Conservation (phyloP, 2,797 vertebrate species). For the Poliocrania exsul region DNA sequence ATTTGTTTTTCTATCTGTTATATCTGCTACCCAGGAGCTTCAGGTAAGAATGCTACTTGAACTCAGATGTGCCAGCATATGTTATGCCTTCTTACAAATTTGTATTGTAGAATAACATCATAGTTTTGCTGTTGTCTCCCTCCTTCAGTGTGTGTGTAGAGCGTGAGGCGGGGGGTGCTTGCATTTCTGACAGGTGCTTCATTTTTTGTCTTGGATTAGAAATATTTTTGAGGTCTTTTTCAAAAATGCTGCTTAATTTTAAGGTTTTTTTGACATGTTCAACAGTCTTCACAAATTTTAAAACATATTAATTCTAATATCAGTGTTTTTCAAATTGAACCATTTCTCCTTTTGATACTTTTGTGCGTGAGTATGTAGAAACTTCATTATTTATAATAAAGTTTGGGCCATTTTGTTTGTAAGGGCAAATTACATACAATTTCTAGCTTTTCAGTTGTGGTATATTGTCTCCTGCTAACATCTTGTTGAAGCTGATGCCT, state of each 20-base stretch:
- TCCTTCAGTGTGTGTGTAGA: conserved; percentile 3
- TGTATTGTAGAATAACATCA: conserved; percentile 61
- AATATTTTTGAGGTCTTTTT: conserved; percentile 10
- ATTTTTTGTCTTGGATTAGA: conserved; percentile 24
- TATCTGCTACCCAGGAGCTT: conserved; percentile 93
- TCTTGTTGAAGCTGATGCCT: neutral
- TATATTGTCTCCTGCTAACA: neutral
- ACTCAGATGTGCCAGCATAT: conserved; percentile 65
- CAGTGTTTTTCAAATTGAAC: neutral
- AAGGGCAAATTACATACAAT: neutral
- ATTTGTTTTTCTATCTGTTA: conserved; percentile 83
- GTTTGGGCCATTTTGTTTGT: neutral
- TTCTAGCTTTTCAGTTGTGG: neutral
- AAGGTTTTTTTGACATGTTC: neutral
- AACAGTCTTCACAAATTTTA: neutral
- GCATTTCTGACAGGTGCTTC: conserved; percentile 18
- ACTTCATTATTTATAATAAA: neutral
- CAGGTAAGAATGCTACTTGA: conserved; percentile 90
- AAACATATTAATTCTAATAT: neutral
- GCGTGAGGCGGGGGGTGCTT: neutral
- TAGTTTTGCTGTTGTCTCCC: conserved; percentile 55
- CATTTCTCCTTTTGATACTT: neutral
- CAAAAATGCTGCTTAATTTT: neutral
- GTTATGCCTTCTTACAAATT: conserved; percentile 65
- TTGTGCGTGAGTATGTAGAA: neutral